These are phyloP conservation scores for Apolygus lucorum DNA, from an alignment of 1,140 invertebrate genomes.

Conservation along the genomic window DNA sequence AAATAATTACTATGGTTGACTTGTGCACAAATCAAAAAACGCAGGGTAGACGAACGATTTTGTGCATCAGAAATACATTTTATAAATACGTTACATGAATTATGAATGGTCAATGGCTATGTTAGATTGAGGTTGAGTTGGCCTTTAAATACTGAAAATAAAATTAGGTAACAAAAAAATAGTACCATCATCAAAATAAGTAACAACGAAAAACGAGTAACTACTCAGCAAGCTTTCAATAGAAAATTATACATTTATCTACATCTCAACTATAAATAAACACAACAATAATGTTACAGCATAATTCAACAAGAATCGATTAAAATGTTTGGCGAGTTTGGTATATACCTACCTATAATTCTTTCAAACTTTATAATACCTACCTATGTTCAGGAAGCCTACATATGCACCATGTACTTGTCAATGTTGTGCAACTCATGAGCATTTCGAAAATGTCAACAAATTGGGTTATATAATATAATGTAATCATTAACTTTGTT, in stretches of 20 bases:
- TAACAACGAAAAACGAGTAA: background rate
- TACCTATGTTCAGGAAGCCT: conserved; percentile 1
- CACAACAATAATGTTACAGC: background rate
- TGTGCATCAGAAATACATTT: no score
- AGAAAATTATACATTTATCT: background rate
- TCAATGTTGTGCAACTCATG: conserved; percentile 1
- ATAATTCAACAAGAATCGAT: background rate
- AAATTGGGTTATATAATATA: background rate
- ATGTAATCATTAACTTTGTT: background rate
- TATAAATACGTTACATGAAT: no score
- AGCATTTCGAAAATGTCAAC: background rate
- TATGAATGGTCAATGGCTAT: no score
- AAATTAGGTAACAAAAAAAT: background rate
- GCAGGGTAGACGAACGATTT: background rate
- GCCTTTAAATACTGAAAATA: background rate
- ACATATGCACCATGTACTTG: conserved; percentile 2
- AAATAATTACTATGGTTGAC: background rate
- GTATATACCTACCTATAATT: background rate
- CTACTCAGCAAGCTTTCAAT: background rate
- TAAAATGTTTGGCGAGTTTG: background rate
- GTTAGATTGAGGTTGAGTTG: no score
- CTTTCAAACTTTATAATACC: background rate
- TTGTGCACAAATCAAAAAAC: background rate
- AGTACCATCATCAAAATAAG: background rate
- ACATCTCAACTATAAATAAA: background rate